Evolutionary conservation across 2,797 vertebrate genomes (phyloP), one percentile per base, ranked within the genome.

Genomic region (Neoniphon sammara): DNA sequence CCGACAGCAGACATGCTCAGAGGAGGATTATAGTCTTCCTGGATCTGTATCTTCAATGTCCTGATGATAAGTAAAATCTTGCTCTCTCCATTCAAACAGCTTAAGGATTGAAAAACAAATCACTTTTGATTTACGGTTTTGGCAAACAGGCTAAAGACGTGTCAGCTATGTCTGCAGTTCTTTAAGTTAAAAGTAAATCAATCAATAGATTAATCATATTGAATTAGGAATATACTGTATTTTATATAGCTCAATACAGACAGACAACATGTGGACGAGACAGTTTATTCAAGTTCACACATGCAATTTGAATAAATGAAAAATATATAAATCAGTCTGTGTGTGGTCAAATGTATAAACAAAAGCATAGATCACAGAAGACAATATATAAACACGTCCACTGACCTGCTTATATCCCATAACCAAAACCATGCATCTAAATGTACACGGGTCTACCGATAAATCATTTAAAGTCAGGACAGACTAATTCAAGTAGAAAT

Each of bases 261-360:
- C 58, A 42, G 39, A 54, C 23, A 23, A 0, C 18, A 10, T 21
- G 11, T 4, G 21, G 50, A 53, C 7, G 2, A 53, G 2, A 23
- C 4, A 23, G 21, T 87, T 84, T 88, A 84, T 82, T 88, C 12
- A 65, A 57, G 30, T 65, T 54, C 76, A 82, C 54, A 65, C 78
- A 14, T 31, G 56, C 14, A 47, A 21, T 10, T 27, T 27, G 15
- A 62, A 49, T 67, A 44, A 23, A 73, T 74, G 1, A 56, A 67
- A 20, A 27, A 55, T 30, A 7, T 17, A 17, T 31, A 15, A 30
- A 56, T 30, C 31, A 60, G 58, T 15, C 20, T 61, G 56, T 47
- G 25, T 21, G 5, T 73, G 21, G 75, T 46, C 65, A 61, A 50
- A 68, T 74, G 10, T 27, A 27, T 11, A 53, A 54, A 12, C 11